Evolutionary conservation across 2,797 vertebrate species (phyloP).

Genomic region (Psittacula echo): DNA sequence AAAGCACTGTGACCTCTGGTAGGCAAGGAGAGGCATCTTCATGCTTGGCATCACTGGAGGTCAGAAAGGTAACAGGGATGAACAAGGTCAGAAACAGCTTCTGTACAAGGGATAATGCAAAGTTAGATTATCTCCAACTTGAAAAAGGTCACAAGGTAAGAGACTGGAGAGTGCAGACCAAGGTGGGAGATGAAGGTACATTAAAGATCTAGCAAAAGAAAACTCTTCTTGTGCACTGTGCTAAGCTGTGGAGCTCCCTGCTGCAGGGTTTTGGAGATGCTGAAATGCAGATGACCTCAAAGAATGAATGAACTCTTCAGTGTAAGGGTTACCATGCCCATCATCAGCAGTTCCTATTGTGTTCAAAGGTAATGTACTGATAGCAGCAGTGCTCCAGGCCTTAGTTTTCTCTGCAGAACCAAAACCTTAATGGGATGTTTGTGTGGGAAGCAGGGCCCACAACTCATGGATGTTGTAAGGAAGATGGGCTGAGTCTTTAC

Average conservation of each 20-base stretch:
- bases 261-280: not conserved
- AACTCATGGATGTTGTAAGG: not conserved
- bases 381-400: not conserved
- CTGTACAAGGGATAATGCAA: not conserved
- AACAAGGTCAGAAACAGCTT: not conserved
- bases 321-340: not conserved
- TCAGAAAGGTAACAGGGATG: not conserved
- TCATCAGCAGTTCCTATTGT: not conserved
- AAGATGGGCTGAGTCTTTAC: not conserved
- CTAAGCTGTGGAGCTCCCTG: not conserved
- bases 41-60: not conserved
- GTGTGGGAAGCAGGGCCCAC: not conserved
- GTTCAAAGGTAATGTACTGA: not conserved
- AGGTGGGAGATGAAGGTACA: accelerated
- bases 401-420: not conserved
- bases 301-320: not conserved
- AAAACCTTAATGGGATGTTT: not conserved
- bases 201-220: not conserved
- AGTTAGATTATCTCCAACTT: not conserved
- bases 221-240: no score
- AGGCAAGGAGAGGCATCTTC: not conserved
- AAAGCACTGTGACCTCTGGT: not conserved
- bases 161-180: accelerated
- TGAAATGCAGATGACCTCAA: not conserved
- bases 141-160: not conserved